These are phyloP conservation scores for Drosophila sp. DNA, from an alignment of 1,140 invertebrate species.

Conservation along the genomic window DNA sequence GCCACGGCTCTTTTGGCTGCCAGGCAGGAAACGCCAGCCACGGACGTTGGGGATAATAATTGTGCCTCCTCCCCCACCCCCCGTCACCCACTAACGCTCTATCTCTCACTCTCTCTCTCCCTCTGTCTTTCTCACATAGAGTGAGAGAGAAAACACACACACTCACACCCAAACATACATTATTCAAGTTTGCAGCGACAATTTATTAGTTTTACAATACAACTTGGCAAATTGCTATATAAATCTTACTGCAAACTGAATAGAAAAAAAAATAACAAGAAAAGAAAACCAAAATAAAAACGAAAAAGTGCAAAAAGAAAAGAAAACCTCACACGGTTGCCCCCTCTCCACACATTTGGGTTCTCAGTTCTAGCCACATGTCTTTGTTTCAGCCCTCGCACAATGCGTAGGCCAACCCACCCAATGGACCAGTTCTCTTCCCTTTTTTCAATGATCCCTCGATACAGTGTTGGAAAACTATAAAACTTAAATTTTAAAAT, in stretches of 20 bases:
- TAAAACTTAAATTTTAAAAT: no score
- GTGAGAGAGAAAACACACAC: slow-evolving; percentile 12
- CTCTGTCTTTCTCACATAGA: slow-evolving; percentile 28
- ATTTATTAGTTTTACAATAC: slow-evolving; percentile 79
- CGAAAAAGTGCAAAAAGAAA: background rate
- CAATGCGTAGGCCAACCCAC: no score
- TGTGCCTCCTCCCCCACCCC: slow-evolving; percentile 49
- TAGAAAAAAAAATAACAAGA: background rate
- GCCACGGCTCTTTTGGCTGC: slow-evolving; percentile 64
- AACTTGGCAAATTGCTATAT: slow-evolving; percentile 77
- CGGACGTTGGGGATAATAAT: slow-evolving; percentile 69
- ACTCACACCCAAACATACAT: slow-evolving; percentile 40
- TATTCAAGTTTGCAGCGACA: slow-evolving; percentile 73
- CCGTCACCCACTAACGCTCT: slow-evolving; percentile 29
- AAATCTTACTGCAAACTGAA: slow-evolving; percentile 48
- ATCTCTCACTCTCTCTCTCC: slow-evolving; percentile 1
- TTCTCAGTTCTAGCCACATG: no score
- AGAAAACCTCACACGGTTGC: no score
- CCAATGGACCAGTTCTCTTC: no score
- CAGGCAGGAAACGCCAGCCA: slow-evolving; percentile 49
- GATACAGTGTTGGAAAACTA: no score
- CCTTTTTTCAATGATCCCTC: no score
- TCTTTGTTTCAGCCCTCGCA: no score
- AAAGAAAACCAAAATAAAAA: background rate
- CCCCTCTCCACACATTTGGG: no score